Evolutionary conservation across 2,888 invertebrate genomes (phyloP).

Genomic region (Fragum fragum): DNA sequence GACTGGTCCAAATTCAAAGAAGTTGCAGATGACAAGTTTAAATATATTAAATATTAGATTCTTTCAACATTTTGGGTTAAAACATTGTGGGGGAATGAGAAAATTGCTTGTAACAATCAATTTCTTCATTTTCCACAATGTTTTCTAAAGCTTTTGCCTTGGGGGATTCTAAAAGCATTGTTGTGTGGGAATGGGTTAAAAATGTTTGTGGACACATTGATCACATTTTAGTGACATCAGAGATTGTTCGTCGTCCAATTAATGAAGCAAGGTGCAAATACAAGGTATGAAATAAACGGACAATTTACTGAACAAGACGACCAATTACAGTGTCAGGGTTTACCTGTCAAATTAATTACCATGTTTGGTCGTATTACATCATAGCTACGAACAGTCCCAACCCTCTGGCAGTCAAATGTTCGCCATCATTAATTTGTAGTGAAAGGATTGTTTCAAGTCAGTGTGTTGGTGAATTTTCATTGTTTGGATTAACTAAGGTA

Average conservation of each 20-base stretch:
- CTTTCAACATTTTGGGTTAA: too few relatives aligned
- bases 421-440: background rate
- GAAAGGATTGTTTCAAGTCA: background rate
- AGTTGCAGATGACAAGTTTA: too few relatives aligned
- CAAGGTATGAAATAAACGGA: slow-evolving; percentile 3
- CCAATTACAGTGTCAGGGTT: slow-evolving; percentile 1
- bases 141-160: too few relatives aligned
- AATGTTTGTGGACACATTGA: too few relatives aligned
- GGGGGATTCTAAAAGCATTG: too few relatives aligned
- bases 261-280: background rate
- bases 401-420: background rate
- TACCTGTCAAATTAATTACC: background rate
- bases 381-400: background rate
- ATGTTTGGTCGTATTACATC: background rate
- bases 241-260: background rate
- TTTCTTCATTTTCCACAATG: too few relatives aligned
- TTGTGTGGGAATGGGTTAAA: too few relatives aligned
- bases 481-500: background rate
- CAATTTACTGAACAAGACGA: background rate
- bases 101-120: too few relatives aligned
- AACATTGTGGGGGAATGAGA: too few relatives aligned
- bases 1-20: too few relatives aligned
- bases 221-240: too few relatives aligned
- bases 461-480: background rate
- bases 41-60: too few relatives aligned